Percentiles rank a stretch among this genome's conserved stretches.
Conservation (phyloP, 2,888 invertebrate genomes). For the Leptopilina syphax region DNA sequence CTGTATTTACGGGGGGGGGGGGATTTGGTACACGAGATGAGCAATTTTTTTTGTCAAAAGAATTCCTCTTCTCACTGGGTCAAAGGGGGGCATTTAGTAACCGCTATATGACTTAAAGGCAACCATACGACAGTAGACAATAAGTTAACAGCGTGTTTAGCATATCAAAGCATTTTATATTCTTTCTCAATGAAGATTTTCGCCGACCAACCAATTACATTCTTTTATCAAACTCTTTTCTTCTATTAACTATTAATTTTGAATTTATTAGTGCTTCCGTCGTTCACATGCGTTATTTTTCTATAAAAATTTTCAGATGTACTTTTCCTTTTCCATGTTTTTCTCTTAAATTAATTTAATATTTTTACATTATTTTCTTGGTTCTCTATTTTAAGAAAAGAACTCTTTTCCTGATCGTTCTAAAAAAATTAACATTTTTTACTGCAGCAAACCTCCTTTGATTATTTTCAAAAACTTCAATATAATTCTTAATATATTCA, state of each 20-base stretch:
- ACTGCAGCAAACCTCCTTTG: too few relatives aligned
- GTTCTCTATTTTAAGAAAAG: too few relatives aligned
- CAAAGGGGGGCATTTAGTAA: slow-evolving; percentile 52
- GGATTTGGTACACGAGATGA: neutral
- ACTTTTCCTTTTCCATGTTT: too few relatives aligned
- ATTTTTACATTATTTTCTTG: too few relatives aligned
- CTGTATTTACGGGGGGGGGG: neutral
- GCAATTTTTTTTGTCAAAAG: slow-evolving; percentile 37
- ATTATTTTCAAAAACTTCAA: too few relatives aligned
- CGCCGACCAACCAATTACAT: neutral
- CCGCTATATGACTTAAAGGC: slow-evolving; percentile 59
- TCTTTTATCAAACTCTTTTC: neutral
- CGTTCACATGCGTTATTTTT: too few relatives aligned
- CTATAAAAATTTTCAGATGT: too few relatives aligned
- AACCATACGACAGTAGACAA: slow-evolving; percentile 2
- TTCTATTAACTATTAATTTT: neutral
- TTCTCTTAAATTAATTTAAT: too few relatives aligned
- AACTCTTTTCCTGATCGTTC: too few relatives aligned
- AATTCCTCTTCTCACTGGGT: slow-evolving; percentile 53
- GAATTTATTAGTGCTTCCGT: too few relatives aligned
- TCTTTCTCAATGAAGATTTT: slow-evolving; percentile 1
- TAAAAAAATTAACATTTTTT: too few relatives aligned
- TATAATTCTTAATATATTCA: too few relatives aligned
- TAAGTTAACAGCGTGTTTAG: slow-evolving; percentile 28
- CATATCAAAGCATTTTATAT: slow-evolving; percentile 27